Evolutionary conservation across 92 coral and sea anemone genomes (phyloP).

Genomic region (Anthopleura xanthogrammica): DNA sequence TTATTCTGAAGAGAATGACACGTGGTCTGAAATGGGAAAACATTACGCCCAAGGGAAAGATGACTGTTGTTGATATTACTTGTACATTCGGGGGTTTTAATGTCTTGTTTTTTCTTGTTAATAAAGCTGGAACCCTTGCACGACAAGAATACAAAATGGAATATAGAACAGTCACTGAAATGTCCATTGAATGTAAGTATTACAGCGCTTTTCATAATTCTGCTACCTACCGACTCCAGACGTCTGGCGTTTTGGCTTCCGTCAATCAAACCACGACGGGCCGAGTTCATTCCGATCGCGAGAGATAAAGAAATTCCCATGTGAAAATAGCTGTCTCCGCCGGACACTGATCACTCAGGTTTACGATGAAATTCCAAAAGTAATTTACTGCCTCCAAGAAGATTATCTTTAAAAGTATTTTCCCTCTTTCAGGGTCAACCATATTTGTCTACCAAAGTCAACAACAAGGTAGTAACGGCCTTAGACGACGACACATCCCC

Average conservation of each 20-base stretch:
- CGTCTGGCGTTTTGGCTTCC: too few species aligned
- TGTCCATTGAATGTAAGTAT: conserved; percentile 69
- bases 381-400: too few species aligned
- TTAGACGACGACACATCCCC: conserved; percentile 16
- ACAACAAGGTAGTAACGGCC: conserved; percentile 52
- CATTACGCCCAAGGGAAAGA: too few species aligned
- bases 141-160: conserved; percentile 63
- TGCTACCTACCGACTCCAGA: background rate
- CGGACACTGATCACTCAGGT: too few species aligned
- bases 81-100: background rate
- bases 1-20: too few species aligned
- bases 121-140: conserved; percentile 66
- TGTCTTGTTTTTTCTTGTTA: background rate
- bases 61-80: too few species aligned
- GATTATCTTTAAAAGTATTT: background rate
- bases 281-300: too few species aligned
- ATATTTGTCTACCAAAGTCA: conserved; percentile 56
- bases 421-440: conserved; percentile 35
- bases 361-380: too few species aligned
- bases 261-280: too few species aligned
- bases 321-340: too few species aligned
- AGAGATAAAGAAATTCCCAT: too few species aligned
- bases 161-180: conserved; percentile 37
- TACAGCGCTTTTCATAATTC: background rate
- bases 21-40: too few species aligned